Conservation (phyloP, 2,888 invertebrate species). For the Limnephilus marmoratus region DNA sequence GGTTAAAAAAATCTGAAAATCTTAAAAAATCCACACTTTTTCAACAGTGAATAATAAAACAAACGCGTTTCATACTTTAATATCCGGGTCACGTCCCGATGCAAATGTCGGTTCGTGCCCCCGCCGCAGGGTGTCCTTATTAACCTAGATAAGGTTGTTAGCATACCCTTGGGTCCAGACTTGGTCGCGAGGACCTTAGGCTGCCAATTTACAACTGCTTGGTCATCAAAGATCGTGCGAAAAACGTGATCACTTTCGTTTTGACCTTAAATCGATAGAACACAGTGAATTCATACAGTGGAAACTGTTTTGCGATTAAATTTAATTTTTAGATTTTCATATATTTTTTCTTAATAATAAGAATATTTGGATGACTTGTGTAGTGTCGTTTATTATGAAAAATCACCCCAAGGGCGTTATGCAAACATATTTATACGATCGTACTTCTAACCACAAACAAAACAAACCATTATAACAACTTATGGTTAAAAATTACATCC, state of each 20-base stretch:
- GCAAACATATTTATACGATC: too few species aligned
- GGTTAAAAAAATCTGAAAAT: neutral
- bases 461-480: too few species aligned
- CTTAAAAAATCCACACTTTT: neutral
- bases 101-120: constrained; percentile 19
- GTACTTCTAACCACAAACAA: too few species aligned
- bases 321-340: too few species aligned
- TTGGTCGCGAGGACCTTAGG: neutral
- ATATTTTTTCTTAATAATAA: too few species aligned
- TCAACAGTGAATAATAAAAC: neutral
- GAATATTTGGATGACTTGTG: too few species aligned
- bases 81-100: constrained; percentile 5
- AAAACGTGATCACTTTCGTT: constrained; percentile 7
- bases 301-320: neutral
- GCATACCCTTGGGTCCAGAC: neutral
- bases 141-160: constrained; percentile 19
- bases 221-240: neutral
- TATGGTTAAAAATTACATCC: too few species aligned
- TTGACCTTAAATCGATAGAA: neutral
- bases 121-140: neutral
- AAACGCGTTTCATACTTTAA: neutral
- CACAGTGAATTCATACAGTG: neutral
- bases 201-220: neutral
- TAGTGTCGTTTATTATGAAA: too few species aligned
- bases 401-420: too few species aligned